These are phyloP conservation scores for Arge pagana DNA, from an alignment of 2,888 invertebrate species.

Conservation along the genomic window DNA sequence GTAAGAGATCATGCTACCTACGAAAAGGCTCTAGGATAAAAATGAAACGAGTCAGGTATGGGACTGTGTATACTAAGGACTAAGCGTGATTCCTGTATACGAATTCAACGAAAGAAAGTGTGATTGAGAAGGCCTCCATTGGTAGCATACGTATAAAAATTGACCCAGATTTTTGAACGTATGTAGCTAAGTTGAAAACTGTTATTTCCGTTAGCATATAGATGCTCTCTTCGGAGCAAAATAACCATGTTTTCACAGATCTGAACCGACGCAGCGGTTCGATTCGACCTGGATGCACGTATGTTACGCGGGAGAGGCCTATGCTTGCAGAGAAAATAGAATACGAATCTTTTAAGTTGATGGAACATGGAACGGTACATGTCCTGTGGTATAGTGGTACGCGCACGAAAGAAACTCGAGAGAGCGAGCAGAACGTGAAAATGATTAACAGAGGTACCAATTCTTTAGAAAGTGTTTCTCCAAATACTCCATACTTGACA, in stretches of 20 bases:
- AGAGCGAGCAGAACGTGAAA: neutral
- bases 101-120: neutral
- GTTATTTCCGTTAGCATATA: neutral
- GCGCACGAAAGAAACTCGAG: too few species aligned
- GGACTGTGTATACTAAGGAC: slow-evolving; percentile 16
- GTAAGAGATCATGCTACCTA: slow-evolving; percentile 5
- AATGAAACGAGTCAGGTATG: slow-evolving; percentile 13
- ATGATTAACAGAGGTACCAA: slow-evolving; percentile 15
- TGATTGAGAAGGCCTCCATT: neutral
- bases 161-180: too few species aligned
- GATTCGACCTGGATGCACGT: slow-evolving; percentile 17
- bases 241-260: slow-evolving; percentile 43
- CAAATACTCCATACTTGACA: neutral
- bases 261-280: slow-evolving; percentile 21
- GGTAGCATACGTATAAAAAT: neutral
- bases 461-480: slow-evolving; percentile 9
- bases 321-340: slow-evolving; percentile 4
- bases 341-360: slow-evolving; percentile 15
- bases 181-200: too few species aligned
- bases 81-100: slow-evolving; percentile 14
- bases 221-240: slow-evolving; percentile 16
- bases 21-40: slow-evolving; percentile 14
- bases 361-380: neutral
- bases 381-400: neutral
- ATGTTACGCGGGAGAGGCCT: slow-evolving; percentile 12